A percentile compares a stretch with the other conserved stretches of the same genome.
These are phyloP conservation scores for Taeniopygia guttata DNA, from an alignment of 2,797 vertebrate species.

Conservation along the genomic window DNA sequence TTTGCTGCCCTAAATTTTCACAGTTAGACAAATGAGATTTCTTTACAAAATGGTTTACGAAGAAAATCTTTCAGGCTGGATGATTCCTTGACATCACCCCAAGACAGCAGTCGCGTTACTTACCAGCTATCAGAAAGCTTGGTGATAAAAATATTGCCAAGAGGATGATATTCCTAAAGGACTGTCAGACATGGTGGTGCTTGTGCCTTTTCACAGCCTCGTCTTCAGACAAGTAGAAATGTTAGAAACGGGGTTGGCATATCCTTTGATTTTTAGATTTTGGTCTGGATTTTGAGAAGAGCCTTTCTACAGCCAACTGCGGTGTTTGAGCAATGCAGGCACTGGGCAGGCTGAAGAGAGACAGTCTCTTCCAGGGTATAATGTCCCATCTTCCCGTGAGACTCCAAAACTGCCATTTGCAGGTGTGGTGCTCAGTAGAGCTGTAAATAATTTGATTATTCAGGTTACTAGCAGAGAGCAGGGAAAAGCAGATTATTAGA, in stretches of 20 bases:
- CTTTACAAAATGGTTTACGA: not conserved
- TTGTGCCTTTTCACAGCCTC: not conserved
- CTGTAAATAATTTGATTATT: constrained; percentile 46
- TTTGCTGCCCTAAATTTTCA: not conserved
- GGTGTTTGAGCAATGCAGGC: not conserved
- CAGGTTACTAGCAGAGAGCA: constrained; percentile 7
- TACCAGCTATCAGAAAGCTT: not conserved
- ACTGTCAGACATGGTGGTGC: not conserved
- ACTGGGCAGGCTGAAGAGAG: not conserved
- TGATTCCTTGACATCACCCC: not conserved
- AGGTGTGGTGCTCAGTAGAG: not conserved
- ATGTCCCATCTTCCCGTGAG: not conserved
- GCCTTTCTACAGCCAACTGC: not conserved
- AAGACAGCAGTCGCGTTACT: not conserved
- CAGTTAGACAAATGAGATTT: not conserved
- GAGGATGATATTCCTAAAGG: not conserved
- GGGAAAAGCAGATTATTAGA: constrained; percentile 17
- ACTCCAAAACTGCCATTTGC: not conserved
- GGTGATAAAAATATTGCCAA: not conserved
- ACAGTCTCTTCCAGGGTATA: not conserved
- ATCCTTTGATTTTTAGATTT: not conserved
- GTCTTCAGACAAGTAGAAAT: not conserved
- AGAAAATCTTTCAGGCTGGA: not conserved
- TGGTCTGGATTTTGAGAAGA: not conserved
- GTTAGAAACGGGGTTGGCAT: not conserved